A percentile compares a stretch with the other conserved stretches of the same genome.
These are phyloP conservation scores for Heptranchias perlo DNA, from an alignment of 2,113 vertebrate genomes.

Conservation along the genomic window DNA sequence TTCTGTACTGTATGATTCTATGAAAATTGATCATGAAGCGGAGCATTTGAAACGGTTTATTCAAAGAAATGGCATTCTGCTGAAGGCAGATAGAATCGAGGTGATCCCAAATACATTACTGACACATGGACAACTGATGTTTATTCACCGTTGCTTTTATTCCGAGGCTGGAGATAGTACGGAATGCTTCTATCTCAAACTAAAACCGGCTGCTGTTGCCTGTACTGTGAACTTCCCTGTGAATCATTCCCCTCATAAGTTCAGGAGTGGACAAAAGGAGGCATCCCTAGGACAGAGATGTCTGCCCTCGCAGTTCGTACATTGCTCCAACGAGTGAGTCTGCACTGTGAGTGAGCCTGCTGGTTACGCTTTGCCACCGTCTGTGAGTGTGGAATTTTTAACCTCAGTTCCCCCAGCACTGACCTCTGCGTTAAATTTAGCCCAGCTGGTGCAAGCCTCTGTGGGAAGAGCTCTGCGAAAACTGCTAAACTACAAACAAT, in stretches of 20 bases:
- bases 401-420: slow-evolving; percentile 33
- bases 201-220: background rate
- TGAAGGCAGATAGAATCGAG: background rate
- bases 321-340: background rate
- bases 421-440: slow-evolving; percentile 49
- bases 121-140: background rate
- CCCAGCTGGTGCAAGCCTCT: slow-evolving; percentile 50
- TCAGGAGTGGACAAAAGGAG: background rate
- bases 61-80: background rate
- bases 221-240: background rate
- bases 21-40: background rate
- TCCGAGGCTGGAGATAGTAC: background rate
- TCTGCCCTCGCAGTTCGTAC: too few relatives aligned
- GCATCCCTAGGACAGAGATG: background rate
- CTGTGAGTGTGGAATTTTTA: background rate
- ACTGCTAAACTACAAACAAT: slow-evolving; percentile 50
- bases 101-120: background rate
- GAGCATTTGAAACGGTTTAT: background rate
- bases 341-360: background rate
- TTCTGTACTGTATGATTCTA: background rate
- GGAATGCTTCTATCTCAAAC: background rate
- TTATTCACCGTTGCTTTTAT: slow-evolving; percentile 6
- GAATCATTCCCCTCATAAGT: background rate
- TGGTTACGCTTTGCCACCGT: background rate
- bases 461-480: slow-evolving; percentile 42